phyloP scores from a whole-genome alignment of 2,113 vertebrate species.

The Pelecanoides urinatrix region DNA sequence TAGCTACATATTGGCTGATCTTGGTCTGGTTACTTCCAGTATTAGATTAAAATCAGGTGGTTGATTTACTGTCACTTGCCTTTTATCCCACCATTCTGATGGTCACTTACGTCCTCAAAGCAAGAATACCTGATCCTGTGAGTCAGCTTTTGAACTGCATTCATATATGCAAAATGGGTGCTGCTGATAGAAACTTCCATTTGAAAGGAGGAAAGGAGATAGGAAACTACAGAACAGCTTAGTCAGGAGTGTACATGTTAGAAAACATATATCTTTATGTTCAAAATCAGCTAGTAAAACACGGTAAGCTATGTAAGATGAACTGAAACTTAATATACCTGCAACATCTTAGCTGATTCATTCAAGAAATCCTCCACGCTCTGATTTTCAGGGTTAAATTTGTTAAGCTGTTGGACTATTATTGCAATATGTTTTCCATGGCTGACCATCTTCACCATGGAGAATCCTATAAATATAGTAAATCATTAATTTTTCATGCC shows the following conservation, averaged over 20 bases:
- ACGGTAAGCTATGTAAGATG: background rate
- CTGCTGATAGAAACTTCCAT: background rate
- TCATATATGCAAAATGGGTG: background rate
- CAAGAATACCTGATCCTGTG: background rate
- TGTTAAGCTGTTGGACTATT: conserved; percentile 74
- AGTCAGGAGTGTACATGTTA: background rate
- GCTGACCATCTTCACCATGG: conserved; percentile 74
- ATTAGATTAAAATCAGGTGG: background rate
- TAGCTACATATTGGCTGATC: background rate
- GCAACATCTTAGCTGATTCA: conserved; percentile 64
- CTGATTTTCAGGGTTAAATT: conserved; percentile 74
- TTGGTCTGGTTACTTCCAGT: background rate
- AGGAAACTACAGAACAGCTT: background rate
- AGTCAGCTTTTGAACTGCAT: background rate
- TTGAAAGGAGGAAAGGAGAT: background rate
- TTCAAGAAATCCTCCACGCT: conserved; percentile 79
- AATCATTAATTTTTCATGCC: background rate
- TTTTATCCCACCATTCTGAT: background rate
- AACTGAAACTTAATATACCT: conserved; percentile 72
- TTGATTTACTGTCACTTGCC: background rate
- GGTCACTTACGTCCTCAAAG: background rate
- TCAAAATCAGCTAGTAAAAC: background rate
- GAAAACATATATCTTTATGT: background rate
- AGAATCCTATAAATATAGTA: conserved; percentile 52
- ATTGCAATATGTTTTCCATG: conserved; percentile 74